Evolutionary conservation across 2,797 vertebrate genomes (phyloP).

Genomic region (Lophotriccus pileatus): DNA sequence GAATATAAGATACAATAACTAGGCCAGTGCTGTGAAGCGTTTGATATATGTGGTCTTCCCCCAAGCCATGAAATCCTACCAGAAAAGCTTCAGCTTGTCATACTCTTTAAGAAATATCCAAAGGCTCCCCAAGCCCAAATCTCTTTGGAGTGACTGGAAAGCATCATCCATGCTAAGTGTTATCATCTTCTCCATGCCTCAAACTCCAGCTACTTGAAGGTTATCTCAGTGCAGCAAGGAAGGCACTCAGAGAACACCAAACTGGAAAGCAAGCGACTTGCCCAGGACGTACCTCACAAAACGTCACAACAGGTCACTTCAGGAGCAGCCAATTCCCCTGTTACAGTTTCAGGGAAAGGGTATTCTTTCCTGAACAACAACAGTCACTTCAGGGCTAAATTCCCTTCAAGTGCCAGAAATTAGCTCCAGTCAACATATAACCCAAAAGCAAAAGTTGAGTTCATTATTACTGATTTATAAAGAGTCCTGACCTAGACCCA

Average conservation of each 20-base stretch:
- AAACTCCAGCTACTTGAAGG: background rate
- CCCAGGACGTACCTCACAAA: rapidly evolving
- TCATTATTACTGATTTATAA: background rate
- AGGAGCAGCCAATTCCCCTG: background rate
- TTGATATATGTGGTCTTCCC: background rate
- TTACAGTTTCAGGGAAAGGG: background rate
- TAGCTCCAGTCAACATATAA: background rate
- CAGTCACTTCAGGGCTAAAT: background rate
- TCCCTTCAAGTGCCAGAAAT: background rate
- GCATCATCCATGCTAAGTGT: background rate
- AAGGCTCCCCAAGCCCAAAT: background rate
- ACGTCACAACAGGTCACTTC: rapidly evolving
- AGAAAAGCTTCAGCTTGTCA: background rate
- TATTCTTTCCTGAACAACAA: background rate
- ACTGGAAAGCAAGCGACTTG: background rate
- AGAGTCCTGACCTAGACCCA: background rate
- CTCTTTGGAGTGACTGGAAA: background rate
- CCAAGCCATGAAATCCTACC: background rate
- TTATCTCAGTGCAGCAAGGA: background rate
- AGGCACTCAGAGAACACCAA: background rate
- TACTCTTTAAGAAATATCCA: background rate
- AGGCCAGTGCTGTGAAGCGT: background rate
- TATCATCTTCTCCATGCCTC: background rate
- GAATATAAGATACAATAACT: background rate
- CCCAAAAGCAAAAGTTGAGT: background rate